Conservation (phyloP, 2,888 invertebrate genomes). For the Camponotus fellah region DNA sequence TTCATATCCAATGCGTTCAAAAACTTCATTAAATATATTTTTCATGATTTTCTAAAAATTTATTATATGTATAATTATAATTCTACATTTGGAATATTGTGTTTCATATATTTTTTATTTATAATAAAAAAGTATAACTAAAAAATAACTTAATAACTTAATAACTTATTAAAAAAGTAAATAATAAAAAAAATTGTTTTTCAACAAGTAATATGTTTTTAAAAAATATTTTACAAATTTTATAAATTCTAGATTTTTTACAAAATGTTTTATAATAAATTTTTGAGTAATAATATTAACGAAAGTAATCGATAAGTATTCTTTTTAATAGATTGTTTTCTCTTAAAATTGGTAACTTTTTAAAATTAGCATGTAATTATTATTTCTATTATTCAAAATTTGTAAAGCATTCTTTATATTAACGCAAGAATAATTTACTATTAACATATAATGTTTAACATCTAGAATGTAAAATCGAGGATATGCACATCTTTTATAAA, state of each 20-base stretch:
- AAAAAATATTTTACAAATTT: background rate
- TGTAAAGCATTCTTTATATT: no score
- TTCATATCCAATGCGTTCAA: background rate
- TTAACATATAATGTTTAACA: background rate
- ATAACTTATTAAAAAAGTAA: background rate
- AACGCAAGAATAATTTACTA: background rate
- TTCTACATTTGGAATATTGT: background rate
- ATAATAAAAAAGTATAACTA: background rate
- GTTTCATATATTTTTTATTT: background rate
- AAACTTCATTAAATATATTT: background rate
- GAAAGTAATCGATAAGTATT: no score
- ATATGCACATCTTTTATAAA: no score
- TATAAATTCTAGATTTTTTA: background rate
- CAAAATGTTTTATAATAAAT: no score
- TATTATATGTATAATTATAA: background rate
- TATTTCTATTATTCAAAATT: no score
- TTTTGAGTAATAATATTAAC: background rate
- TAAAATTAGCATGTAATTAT: no score
- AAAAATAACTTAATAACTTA: no score
- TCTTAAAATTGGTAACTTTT: no score
- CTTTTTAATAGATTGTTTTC: no score
- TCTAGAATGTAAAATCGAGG: background rate
- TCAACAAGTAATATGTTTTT: background rate
- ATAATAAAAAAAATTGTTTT: background rate
- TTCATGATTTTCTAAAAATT: background rate